Base-by-base conservation (phyloP, 1,140 invertebrate species). In the Batillaria attramentaria region DNA sequence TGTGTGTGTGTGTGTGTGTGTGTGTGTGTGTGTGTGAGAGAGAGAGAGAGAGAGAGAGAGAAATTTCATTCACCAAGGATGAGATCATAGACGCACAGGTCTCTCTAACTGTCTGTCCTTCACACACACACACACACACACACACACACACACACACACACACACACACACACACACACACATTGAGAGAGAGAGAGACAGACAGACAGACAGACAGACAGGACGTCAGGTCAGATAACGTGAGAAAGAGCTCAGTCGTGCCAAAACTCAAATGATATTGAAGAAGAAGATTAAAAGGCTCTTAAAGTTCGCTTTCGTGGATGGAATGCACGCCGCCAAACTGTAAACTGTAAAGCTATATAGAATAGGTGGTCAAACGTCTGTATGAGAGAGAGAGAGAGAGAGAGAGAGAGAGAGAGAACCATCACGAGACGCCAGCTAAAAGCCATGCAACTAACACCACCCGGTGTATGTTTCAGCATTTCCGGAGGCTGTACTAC, bases 401-500 rank as follows among this genome's bases (percentile, higher is more conserved):
- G 57, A 65, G n/a, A 4, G 31, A 65, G 5, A 18, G 62, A 65
- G 31, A 24, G 10, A 24, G 10, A 50, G 10, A 50, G 10, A 50
- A 10, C 10, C 46, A 50, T 24, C 10, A 10, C 10, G 10, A 50
- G 10, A 50, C 46, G 24, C 46, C 46, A 24, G 24, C 46, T 50
- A 50, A 13, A 50, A 50, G 46, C 46, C 10, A 50, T 50, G 46
- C 46, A 50, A 50, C 10, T 50, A 24, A 50, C 10, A 50, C 46
- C 24, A 24, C n/a, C n/a, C n/a, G n/a, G n/a, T n/a, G 46, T 10
- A 50, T 60, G 35, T 79, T 78, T 16, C 50, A 79, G 77, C 37
- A 46, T 16, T 79, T 72, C 33, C 43, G 70, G 35, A 66, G 28
- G 3, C n/a, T 79, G 70, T 73, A 66, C 41, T 50, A 74, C 69